phyloP scores from a whole-genome alignment of 2,113 vertebrate genomes.

The Actenoides lindsayi region DNA sequence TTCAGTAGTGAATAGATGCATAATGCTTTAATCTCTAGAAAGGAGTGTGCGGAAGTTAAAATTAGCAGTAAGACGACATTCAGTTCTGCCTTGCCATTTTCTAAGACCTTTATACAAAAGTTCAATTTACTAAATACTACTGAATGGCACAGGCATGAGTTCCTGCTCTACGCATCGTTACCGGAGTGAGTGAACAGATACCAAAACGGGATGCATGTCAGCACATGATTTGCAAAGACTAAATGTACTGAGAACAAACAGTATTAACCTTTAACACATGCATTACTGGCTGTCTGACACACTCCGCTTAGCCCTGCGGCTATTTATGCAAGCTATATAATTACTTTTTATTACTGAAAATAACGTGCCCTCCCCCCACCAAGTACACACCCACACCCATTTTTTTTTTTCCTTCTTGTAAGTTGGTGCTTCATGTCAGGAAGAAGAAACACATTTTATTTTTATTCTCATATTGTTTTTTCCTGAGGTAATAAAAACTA shows the following conservation, averaged over 20 bases:
- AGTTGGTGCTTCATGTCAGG: background rate
- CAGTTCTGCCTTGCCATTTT: slow-evolving; percentile 57
- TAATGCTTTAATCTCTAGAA: background rate
- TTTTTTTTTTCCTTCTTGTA: slow-evolving; percentile 32
- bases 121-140: slow-evolving; percentile 58
- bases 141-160: slow-evolving; percentile 33
- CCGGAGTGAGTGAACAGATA: slow-evolving; percentile 60
- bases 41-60: slow-evolving; percentile 12
- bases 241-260: slow-evolving; percentile 52
- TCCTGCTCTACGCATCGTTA: slow-evolving; percentile 46
- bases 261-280: slow-evolving; percentile 67
- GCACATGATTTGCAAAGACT: slow-evolving; percentile 72
- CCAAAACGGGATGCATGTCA: slow-evolving; percentile 66
- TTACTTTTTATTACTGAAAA: slow-evolving; percentile 75
- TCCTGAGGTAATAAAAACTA: background rate
- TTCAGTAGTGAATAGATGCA: slow-evolving; percentile 19
- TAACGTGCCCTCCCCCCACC: background rate
- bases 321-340: slow-evolving; percentile 69
- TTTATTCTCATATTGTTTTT: background rate
- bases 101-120: slow-evolving; percentile 63
- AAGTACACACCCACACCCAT: background rate
- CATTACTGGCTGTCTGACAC: slow-evolving; percentile 71
- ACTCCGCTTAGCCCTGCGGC: slow-evolving; percentile 56
- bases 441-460: slow-evolving; percentile 16
- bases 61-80: slow-evolving; percentile 40